Base-by-base conservation (phyloP, 2,797 vertebrate species). In the Microctenopoma stevenorrisi region DNA sequence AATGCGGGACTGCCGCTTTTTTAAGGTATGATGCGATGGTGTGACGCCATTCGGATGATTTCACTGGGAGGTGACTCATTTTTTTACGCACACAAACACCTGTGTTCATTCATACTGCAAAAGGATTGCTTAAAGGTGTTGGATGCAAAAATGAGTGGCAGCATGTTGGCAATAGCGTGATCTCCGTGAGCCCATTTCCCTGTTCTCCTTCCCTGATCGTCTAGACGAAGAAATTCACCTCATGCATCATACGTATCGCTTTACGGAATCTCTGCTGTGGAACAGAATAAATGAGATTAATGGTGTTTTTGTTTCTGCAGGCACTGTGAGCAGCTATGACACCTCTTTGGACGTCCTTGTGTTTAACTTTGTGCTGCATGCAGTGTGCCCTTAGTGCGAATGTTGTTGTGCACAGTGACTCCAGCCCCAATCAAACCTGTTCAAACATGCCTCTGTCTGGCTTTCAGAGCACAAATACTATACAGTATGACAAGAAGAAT, bases 371-470 rank as follows among this genome's bases (percentile, higher is more conserved):
- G 59, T 58, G 58, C 75, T 22, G 33, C 81, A 64, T 79, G 78
- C 54, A 64, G 76, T 60, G 81, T 87, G 80, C 82, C 86, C 87
- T 72, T 26, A 46, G 70, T 68, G 55, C 68, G 62, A 79, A 69
- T 75, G 76, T 76, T 80, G 48, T 79, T 38, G 37, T 38, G 72
- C 79, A 1, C 65, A 60, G 70, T 48, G 74, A 82, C 83, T 81
- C 14, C 58, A 84, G 72, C 58, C 76, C 72, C 81, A 79, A 90
- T 88, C 88, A 82, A 61, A 88, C 91, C 1, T 84, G 89, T 79
- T 78, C 53, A 72, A 87, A 79, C 92, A 86, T 0, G 89, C 79
- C 83, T 57, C 63, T 51, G 78, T 87, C 82, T 89, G 72, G 64
- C 43, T 58, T 72, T 73, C 68, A 70, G 60, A 68, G 72, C 78